Conservation (phyloP, 1,140 invertebrate species). For the Adoxophyes honmai region DNA sequence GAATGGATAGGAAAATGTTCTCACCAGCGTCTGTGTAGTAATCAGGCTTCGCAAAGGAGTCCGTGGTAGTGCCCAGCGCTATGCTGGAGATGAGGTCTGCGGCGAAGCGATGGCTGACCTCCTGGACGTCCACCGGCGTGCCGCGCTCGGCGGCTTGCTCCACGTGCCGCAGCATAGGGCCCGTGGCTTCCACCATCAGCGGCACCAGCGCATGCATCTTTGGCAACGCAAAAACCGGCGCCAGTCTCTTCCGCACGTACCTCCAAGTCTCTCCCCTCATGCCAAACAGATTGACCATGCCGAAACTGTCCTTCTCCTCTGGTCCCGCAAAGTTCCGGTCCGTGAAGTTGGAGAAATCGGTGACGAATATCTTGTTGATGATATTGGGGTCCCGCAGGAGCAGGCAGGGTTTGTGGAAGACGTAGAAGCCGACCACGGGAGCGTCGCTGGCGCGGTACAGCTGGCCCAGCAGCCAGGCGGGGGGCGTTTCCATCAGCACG, state of each 20-base stretch:
- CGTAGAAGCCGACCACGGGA: conserved; percentile 24
- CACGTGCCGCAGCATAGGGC: conserved; percentile 26
- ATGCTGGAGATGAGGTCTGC: conserved; percentile 78
- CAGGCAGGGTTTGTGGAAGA: conserved; percentile 42
- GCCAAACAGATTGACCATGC: conserved; percentile 27
- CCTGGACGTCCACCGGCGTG: conserved; percentile 53
- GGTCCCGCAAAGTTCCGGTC: conserved; percentile 27
- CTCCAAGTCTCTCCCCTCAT: conserved; percentile 23
- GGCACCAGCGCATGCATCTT: conserved; percentile 25
- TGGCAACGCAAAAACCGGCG: conserved; percentile 13
- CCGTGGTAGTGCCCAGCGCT: conserved; percentile 73
- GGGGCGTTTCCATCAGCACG: conserved; percentile 22
- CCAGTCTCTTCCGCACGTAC: conserved; percentile 23
- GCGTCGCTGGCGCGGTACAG: conserved; percentile 15
- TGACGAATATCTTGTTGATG: conserved; percentile 45
- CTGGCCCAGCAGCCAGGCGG: conserved; percentile 21
- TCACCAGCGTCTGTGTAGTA: conserved; percentile 65
- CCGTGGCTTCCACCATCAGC: conserved; percentile 21
- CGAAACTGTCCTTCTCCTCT: conserved; percentile 25
- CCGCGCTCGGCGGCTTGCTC: not conserved
- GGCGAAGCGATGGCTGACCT: conserved; percentile 62
- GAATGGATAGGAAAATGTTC: too few species aligned
- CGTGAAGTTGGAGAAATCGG: conserved; percentile 45
- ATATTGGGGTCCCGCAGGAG: conserved; percentile 44
- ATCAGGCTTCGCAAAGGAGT: conserved; percentile 63